These are phyloP conservation scores for Petrophora chlorosata DNA, from an alignment of 2,888 invertebrate genomes.

Conservation along the genomic window DNA sequence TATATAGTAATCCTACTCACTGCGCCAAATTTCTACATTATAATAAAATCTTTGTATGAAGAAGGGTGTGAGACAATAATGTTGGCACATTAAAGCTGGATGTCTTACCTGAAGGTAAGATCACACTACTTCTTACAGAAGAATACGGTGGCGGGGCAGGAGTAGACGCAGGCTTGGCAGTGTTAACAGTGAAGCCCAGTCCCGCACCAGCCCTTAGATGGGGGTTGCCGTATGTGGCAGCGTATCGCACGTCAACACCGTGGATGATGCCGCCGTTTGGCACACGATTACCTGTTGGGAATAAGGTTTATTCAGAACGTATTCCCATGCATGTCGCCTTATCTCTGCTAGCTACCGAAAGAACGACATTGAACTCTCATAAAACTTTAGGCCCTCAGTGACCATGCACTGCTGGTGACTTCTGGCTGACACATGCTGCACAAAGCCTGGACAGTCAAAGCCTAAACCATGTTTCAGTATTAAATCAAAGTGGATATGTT, in stretches of 20 bases:
- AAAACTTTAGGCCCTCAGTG: too few relatives aligned
- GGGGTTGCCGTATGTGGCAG: slow-evolving; percentile 95
- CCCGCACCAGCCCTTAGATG: slow-evolving; percentile 89
- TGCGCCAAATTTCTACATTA: background rate
- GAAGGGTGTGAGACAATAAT: background rate
- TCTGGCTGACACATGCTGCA: too few relatives aligned
- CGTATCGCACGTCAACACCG: slow-evolving; percentile 92
- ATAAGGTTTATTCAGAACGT: background rate
- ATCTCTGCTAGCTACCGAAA: too few relatives aligned
- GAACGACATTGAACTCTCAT: too few relatives aligned
- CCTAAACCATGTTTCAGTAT: too few relatives aligned
- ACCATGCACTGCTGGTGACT: too few relatives aligned
- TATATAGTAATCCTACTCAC: slow-evolving; percentile 1
- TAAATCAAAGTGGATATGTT: too few relatives aligned
- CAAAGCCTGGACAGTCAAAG: too few relatives aligned
- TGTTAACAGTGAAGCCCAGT: slow-evolving; percentile 82
- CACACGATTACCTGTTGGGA: slow-evolving; percentile 49
- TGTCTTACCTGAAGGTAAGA: slow-evolving; percentile 71
- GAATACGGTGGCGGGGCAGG: slow-evolving; percentile 92
- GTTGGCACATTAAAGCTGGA: too few relatives aligned
- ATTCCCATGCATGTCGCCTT: background rate
- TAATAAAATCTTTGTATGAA: background rate
- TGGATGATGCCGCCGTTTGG: slow-evolving; percentile 75
- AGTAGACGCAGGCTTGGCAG: slow-evolving; percentile 90
- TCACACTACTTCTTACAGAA: slow-evolving; percentile 74